Percentiles rank a stretch among this genome's conserved stretches.
Evolutionary conservation across 2,797 vertebrate genomes (phyloP).

Genomic region (Florisuga fusca): DNA sequence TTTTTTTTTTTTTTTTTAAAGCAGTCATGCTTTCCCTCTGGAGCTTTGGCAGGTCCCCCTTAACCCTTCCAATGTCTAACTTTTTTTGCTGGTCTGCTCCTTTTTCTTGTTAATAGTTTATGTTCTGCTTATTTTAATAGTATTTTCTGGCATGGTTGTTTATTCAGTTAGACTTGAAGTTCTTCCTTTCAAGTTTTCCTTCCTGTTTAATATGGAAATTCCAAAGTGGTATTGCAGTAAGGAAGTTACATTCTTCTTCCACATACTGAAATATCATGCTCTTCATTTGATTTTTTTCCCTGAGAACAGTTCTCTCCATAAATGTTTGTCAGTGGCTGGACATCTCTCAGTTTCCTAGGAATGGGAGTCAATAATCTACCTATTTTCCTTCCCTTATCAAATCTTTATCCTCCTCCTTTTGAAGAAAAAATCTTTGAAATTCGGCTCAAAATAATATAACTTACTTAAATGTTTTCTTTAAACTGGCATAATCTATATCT

Average conservation of each 20-base stretch:
- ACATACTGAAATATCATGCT: neutral
- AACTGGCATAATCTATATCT: neutral
- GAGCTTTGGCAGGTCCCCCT: neutral
- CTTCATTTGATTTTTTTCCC: neutral
- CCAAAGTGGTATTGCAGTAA: neutral
- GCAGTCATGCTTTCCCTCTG: neutral
- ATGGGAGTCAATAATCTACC: neutral
- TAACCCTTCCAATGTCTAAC: neutral
- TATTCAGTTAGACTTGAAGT: neutral
- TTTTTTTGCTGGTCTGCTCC: neutral
- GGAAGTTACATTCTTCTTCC: neutral
- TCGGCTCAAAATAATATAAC: neutral
- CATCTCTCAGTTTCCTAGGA: neutral
- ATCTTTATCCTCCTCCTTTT: neutral
- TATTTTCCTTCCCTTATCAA: neutral
- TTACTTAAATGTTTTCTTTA: neutral
- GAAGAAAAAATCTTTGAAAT: neutral
- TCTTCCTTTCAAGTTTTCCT: neutral
- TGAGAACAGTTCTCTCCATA: neutral
- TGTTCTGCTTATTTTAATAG: constrained; percentile 14
- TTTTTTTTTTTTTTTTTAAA: neutral
- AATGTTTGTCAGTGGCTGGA: neutral
- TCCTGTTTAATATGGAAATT: constrained; percentile 18
- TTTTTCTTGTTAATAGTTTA: neutral
- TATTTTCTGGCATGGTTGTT: neutral